Base-by-base conservation (phyloP, 2,888 invertebrate species). In the Tipula unca region DNA sequence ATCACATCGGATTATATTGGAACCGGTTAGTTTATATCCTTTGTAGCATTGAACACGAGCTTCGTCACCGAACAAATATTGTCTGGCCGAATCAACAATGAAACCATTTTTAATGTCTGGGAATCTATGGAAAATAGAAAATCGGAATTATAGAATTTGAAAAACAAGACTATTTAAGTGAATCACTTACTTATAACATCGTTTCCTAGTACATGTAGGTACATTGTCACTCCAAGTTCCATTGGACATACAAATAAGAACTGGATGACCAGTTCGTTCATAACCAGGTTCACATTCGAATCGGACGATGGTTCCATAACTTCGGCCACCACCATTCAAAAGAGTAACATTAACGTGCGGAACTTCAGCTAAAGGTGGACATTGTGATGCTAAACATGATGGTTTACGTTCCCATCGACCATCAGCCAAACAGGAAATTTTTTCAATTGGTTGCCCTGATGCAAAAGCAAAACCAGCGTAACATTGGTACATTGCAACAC, bases 401-500 rank as follows among this genome's bases (percentile, higher is more conserved):
- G 98, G 98, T 89, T 97, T 95, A 89, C 96, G 95, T 90, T 97
- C 97, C 98, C 98, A 98, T 89, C 95, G 93, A 3, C 98, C 98
- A 90, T 97, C 96, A 86, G 97, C 95, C 86, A 97, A 92, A 89
- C 98, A 98, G 6, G 96, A 95, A 87, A 98, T 97, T 89, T 94
- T 95, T 91, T 98, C 98, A 86, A 96, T 96, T 0, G 96, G 96
- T 88, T 95, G 93, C 85, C 96, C 95, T 85, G 97, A 96, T 4
- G 97, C 95, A 89, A 99, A 98, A 85, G 97, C 97, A 89, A 98
- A 98, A 82, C 98, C 98, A 85, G 98, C 98, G 90, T 99, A 98
- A 90, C 98, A 99, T 89, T 98, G 98, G 90, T 98, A 99, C 90
- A 97, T 97, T 86, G 98, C 98, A 87, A 97, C 93, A 42, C 98